These are phyloP conservation scores for Morone chrysops DNA, from an alignment of 2,113 vertebrate species.

Conservation along the genomic window DNA sequence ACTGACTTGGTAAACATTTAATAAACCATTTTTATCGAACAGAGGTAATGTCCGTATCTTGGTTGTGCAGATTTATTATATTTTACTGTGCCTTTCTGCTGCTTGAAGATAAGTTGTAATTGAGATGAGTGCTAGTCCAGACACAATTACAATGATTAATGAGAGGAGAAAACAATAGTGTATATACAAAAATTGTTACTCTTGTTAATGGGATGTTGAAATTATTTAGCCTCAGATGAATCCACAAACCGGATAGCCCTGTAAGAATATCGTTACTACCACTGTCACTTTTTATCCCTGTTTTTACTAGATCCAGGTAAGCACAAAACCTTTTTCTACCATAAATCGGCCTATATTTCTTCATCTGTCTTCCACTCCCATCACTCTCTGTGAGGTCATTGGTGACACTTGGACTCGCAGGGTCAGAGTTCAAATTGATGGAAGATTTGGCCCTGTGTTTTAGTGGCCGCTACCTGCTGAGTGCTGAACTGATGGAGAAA, in stretches of 20 bases:
- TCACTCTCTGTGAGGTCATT: neutral
- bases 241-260: neutral
- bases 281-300: neutral
- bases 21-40: conserved; percentile 45
- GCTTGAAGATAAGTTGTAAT: conserved; percentile 52
- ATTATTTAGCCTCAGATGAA: conserved; percentile 16
- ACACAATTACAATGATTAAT: conserved; percentile 41
- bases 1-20: conserved; percentile 50
- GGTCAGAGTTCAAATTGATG: conserved; percentile 25
- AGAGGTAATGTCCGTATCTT: conserved; percentile 50
- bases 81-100: conserved; percentile 51
- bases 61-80: conserved; percentile 49
- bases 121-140: conserved; percentile 19
- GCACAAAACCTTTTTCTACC: neutral
- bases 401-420: neutral
- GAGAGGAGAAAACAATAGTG: conserved; percentile 10
- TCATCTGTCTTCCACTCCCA: neutral
- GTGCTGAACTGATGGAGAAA: conserved; percentile 21
- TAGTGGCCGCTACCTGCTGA: neutral
- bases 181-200: neutral
- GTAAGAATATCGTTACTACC: neutral
- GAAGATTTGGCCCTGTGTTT: conserved; percentile 11
- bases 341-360: neutral
- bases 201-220: conserved; percentile 13
- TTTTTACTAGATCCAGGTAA: neutral